Conservation (phyloP, 2,888 invertebrate genomes). For the Tipula vernalis region DNA sequence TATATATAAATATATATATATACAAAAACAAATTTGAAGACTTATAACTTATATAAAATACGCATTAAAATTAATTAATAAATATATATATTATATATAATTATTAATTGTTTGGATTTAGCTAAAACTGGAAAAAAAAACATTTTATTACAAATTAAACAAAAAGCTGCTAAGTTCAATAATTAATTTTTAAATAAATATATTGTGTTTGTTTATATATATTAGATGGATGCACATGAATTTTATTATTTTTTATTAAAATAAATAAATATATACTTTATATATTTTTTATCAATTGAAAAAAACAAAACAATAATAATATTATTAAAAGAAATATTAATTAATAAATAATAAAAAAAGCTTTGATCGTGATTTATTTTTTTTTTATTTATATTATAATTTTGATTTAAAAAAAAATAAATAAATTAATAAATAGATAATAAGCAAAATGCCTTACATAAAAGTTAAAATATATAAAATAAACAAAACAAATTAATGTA, state of each 20-base stretch:
- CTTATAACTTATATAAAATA: neutral
- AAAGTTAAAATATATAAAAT: neutral
- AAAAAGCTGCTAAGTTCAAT: neutral
- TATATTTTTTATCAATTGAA: neutral
- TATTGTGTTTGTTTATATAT: neutral
- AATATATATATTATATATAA: neutral
- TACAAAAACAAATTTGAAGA: neutral
- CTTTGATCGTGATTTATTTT: neutral
- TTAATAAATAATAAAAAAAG: neutral
- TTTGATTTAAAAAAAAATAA: neutral
- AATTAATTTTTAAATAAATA: neutral
- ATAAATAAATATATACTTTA: neutral
- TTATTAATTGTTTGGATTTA: neutral
- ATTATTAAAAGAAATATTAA: neutral
- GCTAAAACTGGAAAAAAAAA: neutral
- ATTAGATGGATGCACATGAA: neutral
- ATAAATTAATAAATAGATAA: neutral
- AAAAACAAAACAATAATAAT: neutral
- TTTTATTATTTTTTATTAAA: neutral
- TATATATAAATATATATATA: no score
- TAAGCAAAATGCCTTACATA: conserved; percentile 4
- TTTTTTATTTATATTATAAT: no score
- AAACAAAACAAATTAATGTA: neutral
- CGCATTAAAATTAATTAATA: neutral
- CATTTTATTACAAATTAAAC: neutral